Percentiles rank a stretch among this genome's conserved stretches.
Conservation (phyloP, 23 tunicate genomes). For the Clavelina lepadiformis region DNA sequence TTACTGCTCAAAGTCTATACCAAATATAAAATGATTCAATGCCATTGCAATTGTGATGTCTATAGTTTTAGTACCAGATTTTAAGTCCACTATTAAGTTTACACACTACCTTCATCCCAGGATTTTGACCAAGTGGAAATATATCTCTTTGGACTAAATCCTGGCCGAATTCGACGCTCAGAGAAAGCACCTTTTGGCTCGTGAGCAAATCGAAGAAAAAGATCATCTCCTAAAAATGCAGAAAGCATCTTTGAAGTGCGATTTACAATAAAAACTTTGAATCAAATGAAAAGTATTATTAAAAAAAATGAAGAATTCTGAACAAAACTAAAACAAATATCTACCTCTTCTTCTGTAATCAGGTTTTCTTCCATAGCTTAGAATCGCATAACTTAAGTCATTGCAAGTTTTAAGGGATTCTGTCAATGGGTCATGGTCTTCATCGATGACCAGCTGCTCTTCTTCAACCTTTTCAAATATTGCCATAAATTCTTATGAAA, state of each 20-base stretch:
- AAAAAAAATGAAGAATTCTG: background rate
- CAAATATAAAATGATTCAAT: too few species aligned
- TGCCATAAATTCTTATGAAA: too few species aligned
- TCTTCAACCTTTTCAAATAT: too few species aligned
- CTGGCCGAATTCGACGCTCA: constrained; percentile 75
- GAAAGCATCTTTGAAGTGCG: too few species aligned
- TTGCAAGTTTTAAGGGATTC: constrained; percentile 44
- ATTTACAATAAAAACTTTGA: too few species aligned
- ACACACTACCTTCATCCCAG: constrained; percentile 82
- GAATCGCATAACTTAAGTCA: constrained; percentile 80
- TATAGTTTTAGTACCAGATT: too few species aligned
- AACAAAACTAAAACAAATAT: background rate
- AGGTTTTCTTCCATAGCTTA: constrained; percentile 69
- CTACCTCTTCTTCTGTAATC: constrained; percentile 79
- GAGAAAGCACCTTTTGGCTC: constrained; percentile 31
- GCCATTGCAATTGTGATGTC: too few species aligned
- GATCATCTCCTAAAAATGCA: constrained; percentile 57
- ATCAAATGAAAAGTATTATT: too few species aligned
- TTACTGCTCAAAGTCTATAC: too few species aligned
- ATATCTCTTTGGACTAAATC: constrained; percentile 86
- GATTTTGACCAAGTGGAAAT: constrained; percentile 75
- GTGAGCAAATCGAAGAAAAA: constrained; percentile 71
- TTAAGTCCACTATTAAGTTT: background rate
- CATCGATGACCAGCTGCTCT: too few species aligned
- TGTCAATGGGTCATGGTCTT: too few species aligned